Evolutionary conservation across 2,888 invertebrate genomes (phyloP).

Genomic region (Mythimna loreyi): DNA sequence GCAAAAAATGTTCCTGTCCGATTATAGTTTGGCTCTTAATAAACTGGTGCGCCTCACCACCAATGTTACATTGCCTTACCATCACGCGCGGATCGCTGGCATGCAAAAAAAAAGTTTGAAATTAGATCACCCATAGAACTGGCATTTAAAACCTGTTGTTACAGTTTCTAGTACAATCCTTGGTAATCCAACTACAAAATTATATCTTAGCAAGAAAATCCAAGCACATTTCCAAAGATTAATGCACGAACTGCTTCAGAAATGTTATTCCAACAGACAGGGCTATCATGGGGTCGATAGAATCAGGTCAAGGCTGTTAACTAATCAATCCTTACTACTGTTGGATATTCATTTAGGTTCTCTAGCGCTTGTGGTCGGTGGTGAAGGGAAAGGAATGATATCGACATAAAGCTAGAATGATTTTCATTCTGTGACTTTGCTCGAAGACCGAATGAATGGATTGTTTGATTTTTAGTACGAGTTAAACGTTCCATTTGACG

Average conservation of each 20-base stretch:
- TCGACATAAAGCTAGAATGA: not conserved
- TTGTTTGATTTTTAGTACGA: no score
- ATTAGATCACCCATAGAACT: not conserved
- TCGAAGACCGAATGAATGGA: no score
- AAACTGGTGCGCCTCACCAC: no score
- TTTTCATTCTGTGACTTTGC: no score
- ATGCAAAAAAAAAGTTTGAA: not conserved
- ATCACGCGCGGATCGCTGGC: no score
- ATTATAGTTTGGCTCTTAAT: no score
- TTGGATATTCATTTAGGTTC: slow-evolving; percentile 49
- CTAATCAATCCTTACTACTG: slow-evolving; percentile 62
- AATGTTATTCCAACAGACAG: slow-evolving; percentile 26
- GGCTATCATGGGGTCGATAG: slow-evolving; percentile 34
- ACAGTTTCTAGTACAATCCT: not conserved
- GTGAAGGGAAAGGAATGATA: not conserved
- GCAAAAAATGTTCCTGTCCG: no score
- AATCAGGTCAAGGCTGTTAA: slow-evolving; percentile 62
- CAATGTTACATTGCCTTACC: no score
- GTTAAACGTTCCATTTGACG: no score
- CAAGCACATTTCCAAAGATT: slow-evolving; percentile 16
- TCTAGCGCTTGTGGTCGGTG: slow-evolving; percentile 30
- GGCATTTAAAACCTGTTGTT: not conserved
- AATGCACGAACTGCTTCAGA: slow-evolving; percentile 29
- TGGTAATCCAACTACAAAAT: not conserved
- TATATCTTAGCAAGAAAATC: not conserved